Evolutionary conservation across 2,888 invertebrate genomes (phyloP).

Genomic region (Brachyptera putata): DNA sequence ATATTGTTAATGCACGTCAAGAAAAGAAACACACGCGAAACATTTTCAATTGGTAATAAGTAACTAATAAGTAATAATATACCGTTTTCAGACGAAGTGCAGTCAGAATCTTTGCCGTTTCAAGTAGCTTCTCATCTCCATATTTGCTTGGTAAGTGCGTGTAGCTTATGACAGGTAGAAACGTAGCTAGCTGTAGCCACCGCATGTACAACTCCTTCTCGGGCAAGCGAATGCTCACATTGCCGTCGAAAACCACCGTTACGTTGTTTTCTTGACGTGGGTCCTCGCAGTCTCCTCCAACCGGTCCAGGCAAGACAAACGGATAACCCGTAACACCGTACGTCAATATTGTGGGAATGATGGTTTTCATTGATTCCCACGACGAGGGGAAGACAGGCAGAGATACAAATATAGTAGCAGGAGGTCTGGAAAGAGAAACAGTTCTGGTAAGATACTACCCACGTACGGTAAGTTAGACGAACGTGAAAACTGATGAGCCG

Average conservation of each 20-base stretch:
- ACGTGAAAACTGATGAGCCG: too few relatives aligned
- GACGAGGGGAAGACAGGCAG: conserved; percentile 80
- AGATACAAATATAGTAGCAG: conserved; percentile 80
- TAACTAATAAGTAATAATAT: too few relatives aligned
- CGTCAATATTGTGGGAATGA: conserved; percentile 82
- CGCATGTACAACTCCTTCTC: conserved; percentile 80
- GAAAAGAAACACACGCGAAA: too few relatives aligned
- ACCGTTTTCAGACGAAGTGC: conserved; percentile 63
- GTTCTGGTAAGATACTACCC: too few relatives aligned
- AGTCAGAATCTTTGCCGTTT: conserved; percentile 71
- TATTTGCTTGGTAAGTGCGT: conserved; percentile 87
- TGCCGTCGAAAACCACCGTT: background rate
- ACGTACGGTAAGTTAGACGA: too few relatives aligned
- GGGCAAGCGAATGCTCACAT: conserved; percentile 48
- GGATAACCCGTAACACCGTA: conserved; percentile 91
- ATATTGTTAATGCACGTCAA: too few relatives aligned
- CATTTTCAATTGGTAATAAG: too few relatives aligned
- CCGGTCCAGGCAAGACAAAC: conserved; percentile 88
- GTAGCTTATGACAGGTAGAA: conserved; percentile 88
- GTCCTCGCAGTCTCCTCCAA: conserved; percentile 81
- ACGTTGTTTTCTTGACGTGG: conserved; percentile 49
- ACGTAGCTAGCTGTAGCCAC: conserved; percentile 88
- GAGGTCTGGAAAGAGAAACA: conserved; percentile 70
- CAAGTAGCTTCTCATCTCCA: conserved; percentile 69
- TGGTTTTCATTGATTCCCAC: conserved; percentile 78